Conservation (phyloP, 2,113 vertebrate genomes). For the Thamnophis sirtalis region DNA sequence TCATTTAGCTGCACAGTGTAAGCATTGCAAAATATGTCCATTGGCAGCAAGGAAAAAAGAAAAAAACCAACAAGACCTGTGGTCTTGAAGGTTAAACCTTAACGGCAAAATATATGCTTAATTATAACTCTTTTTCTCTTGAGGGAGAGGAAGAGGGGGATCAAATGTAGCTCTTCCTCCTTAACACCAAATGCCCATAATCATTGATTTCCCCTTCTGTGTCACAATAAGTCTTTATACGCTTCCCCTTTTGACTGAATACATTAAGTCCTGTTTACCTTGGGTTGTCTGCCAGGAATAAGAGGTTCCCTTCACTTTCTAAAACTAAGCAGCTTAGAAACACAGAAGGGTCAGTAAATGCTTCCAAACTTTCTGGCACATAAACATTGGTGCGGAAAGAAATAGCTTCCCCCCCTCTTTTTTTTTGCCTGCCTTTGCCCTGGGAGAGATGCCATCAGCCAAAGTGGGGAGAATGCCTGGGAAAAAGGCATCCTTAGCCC, state of each 20-base stretch:
- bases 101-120: background rate
- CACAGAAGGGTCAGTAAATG: constrained; percentile 32
- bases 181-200: background rate
- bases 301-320: constrained; percentile 6
- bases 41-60: background rate
- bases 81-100: background rate
- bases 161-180: rapidly evolving
- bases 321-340: constrained; percentile 31
- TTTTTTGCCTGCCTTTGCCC: constrained; percentile 4
- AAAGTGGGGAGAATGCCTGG: background rate
- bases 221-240: constrained; percentile 37
- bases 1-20: background rate
- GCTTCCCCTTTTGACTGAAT: background rate
- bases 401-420: background rate
- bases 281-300: constrained; percentile 44
- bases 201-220: constrained; percentile 14
- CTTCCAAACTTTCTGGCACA: constrained; percentile 29
- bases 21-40: background rate
- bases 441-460: constrained; percentile 35
- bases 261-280: constrained; percentile 31
- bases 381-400: constrained; percentile 18
- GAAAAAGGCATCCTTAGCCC: constrained; percentile 22
- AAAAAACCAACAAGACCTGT: background rate
- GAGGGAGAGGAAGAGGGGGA: background rate
- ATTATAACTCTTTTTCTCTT: background rate